These are phyloP conservation scores for Nyctalus aviator DNA, from an alignment of 2,797 vertebrate species.

Conservation along the genomic window DNA sequence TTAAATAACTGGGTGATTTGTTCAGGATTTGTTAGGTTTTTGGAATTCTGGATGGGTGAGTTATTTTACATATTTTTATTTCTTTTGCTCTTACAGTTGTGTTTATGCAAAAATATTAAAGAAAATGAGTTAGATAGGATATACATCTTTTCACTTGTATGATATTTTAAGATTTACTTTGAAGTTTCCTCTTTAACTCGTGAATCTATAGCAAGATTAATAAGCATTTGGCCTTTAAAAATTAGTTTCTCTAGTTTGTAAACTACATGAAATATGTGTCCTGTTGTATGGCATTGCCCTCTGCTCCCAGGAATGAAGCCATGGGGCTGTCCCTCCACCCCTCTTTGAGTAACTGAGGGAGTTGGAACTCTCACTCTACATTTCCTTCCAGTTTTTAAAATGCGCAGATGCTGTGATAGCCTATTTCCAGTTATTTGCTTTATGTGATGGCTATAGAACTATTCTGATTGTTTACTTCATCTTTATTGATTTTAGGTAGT, in stretches of 20 bases:
- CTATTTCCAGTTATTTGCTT: not conserved
- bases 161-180: not conserved
- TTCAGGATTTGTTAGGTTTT: not conserved
- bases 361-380: not conserved
- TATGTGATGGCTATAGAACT: not conserved
- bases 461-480: not conserved
- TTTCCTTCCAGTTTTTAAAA: not conserved
- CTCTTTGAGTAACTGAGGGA: not conserved
- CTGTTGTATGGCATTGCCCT: not conserved
- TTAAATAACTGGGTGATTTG: not conserved
- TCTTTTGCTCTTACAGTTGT: not conserved
- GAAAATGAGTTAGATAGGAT: not conserved
- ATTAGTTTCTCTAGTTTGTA: not conserved
- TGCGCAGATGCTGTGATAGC: not conserved
- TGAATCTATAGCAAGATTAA: not conserved
- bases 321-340: not conserved
- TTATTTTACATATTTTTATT: not conserved
- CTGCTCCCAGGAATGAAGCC: not conserved
- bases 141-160: not conserved
- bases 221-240: not conserved
- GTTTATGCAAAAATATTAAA: not conserved
- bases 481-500: not conserved
- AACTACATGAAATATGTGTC: not conserved
- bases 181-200: not conserved
- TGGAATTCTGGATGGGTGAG: not conserved